Evolutionary conservation across 2,888 invertebrate genomes (phyloP).

Genomic region (Xestia rhomboidea): DNA sequence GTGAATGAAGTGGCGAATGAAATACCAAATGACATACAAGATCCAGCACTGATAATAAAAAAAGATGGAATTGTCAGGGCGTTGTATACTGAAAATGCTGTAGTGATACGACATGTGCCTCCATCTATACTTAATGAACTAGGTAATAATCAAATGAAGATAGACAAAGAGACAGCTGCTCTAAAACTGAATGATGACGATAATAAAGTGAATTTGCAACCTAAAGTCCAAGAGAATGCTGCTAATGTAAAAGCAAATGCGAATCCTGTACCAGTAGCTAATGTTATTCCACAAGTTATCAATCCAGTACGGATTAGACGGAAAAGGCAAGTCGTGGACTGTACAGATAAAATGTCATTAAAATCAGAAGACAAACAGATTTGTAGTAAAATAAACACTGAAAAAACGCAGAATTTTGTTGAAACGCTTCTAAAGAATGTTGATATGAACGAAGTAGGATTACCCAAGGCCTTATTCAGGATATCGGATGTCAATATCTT

Average conservation of each 20-base stretch:
- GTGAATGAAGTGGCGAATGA: constrained; percentile 35
- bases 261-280: constrained; percentile 28
- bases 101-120: constrained; percentile 73
- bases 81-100: constrained; percentile 28
- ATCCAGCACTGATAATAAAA: constrained; percentile 17
- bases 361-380: constrained; percentile 79
- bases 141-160: constrained; percentile 56
- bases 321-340: constrained; percentile 72
- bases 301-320: constrained; percentile 69
- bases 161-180: constrained; percentile 32
- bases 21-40: constrained; percentile 38
- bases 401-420: constrained; percentile 46
- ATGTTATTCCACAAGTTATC: constrained; percentile 43
- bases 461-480: constrained; percentile 74
- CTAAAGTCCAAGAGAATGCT: constrained; percentile 58
- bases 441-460: constrained; percentile 52
- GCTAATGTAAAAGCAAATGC: constrained; percentile 50
- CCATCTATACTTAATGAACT: constrained; percentile 75
- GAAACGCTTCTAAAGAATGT: constrained; percentile 42
- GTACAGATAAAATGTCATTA: constrained; percentile 74
- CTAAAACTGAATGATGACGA: constrained; percentile 44
- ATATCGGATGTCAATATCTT: constrained; percentile 70
- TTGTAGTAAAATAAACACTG: constrained; percentile 74
- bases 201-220: constrained; percentile 51
- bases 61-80: not conserved